Percentiles rank a stretch among this genome's conserved stretches.
Evolutionary conservation across 2,888 invertebrate genomes (phyloP).

Genomic region (Microctonus hyperodae): DNA sequence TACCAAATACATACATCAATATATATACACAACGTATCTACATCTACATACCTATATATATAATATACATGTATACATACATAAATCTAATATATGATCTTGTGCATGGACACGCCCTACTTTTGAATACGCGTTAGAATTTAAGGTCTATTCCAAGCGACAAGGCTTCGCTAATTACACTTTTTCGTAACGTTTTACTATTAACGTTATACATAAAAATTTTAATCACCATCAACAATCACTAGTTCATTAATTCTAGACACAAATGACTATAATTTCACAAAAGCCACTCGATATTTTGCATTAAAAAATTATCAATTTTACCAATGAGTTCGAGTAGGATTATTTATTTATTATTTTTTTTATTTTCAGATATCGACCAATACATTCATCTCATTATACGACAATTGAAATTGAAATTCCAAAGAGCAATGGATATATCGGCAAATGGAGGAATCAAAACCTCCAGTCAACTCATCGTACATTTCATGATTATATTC

Average conservation of each 20-base stretch:
- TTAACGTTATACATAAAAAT: background rate
- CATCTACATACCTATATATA: background rate
- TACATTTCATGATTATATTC: background rate
- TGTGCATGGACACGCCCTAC: conserved; percentile 34
- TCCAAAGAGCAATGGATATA: conserved; percentile 40
- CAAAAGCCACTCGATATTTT: background rate
- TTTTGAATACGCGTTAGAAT: conserved; percentile 31
- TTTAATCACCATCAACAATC: conserved; percentile 30
- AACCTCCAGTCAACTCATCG: background rate
- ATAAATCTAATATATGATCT: conserved; percentile 10
- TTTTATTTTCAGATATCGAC: conserved; percentile 35
- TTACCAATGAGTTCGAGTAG: background rate
- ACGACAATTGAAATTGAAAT: conserved; percentile 50
- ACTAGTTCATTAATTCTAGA: conserved; percentile 17
- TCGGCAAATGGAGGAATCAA: too few species aligned
- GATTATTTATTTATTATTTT: background rate
- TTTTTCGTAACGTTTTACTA: conserved; percentile 26
- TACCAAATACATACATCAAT: background rate
- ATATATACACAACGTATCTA: background rate
- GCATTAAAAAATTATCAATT: background rate
- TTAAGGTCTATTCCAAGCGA: conserved; percentile 32
- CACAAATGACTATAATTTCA: conserved; percentile 7
- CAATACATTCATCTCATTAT: conserved; percentile 26
- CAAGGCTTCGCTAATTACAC: conserved; percentile 36
- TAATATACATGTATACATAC: background rate